Evolutionary conservation across 2,888 invertebrate genomes (phyloP), one percentile per base, ranked within the genome.

Genomic region (Crossocerus cetratus): DNA sequence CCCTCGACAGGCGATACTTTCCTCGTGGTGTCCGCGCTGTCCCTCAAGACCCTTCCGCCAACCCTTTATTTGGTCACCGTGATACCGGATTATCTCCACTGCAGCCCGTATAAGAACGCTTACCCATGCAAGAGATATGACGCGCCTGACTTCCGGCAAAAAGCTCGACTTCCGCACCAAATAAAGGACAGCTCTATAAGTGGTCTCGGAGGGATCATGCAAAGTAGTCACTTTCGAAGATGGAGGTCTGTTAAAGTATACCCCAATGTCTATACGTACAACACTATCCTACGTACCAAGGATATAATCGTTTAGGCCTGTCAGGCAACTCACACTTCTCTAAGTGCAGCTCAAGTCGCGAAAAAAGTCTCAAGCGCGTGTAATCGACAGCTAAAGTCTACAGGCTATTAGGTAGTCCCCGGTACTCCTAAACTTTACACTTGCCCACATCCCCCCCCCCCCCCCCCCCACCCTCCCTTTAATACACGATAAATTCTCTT

Each of bases 1-100:
- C 61, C 76, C 58, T 42, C 49, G 53, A 8, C 67, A 32, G 59
- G 63, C 49, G 65, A 74, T 55, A 67, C 42, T 43, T 49, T 49
- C 60, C n/a, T 54, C 21, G 16, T 20, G 8, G 21, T 49, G 18
- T 49, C 20, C 2, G 20, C 21, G 42, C 16, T 23, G 32, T 22
- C 21, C 55, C 14, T 56, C 32, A 8, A 5, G 2, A 44, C 18
- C 4, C 20, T 57, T 11, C 3, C 23, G 23, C 16, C 16, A 49
- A 49, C 16, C 49, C 49, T 16, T 49, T 49, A 49, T 49, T 49
- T 49, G 49, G 49, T 49, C 2, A 14, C 16, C 16, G 13, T 49
- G n/a, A 14, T 14, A 14, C 49, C 16, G 49, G 49, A 49, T 49
- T 49, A 49, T 16, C 16, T 49, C 16, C 49, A 49, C 16, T 49